Conservation (phyloP, 2,888 invertebrate species). For the Frankliniella intonsa region DNA sequence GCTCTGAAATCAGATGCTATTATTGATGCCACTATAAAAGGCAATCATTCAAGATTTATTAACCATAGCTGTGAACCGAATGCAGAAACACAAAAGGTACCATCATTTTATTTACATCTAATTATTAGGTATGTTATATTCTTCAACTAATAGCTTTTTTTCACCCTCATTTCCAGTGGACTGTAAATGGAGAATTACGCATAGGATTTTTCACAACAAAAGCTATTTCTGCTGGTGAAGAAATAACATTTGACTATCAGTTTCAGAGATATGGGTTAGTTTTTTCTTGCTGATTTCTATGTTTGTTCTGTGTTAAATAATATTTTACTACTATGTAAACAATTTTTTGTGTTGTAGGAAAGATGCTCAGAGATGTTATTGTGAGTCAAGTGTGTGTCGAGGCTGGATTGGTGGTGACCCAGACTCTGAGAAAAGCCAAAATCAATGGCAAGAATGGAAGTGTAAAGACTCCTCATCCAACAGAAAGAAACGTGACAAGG, state of each 20-base stretch:
- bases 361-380: conserved; percentile 93
- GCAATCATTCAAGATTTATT: conserved; percentile 94
- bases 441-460: conserved; percentile 33
- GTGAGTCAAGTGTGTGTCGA: conserved; percentile 81
- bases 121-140: conserved; percentile 27
- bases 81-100: conserved; percentile 90
- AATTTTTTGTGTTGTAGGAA: conserved; percentile 57
- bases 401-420: conserved; percentile 95
- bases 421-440: conserved; percentile 30
- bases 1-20: conserved; percentile 86
- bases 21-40: conserved; percentile 94
- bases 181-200: conserved; percentile 84
- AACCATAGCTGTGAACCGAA: conserved; percentile 99
- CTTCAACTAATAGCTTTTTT: conserved; percentile 25
- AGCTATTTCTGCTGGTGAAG: conserved; percentile 79
- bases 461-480: conserved; percentile 28
- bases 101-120: not conserved
- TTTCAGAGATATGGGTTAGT: conserved; percentile 91
- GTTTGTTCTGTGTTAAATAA: conserved; percentile 32
- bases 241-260: conserved; percentile 98
- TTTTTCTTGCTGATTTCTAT: conserved; percentile 32
- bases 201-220: conserved; percentile 95
- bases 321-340: conserved; percentile 35
- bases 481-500: conserved; percentile 38
- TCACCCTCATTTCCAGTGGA: conserved; percentile 59